Conservation (phyloP, 1,140 invertebrate genomes). For the Drosophila gunungcola region DNA sequence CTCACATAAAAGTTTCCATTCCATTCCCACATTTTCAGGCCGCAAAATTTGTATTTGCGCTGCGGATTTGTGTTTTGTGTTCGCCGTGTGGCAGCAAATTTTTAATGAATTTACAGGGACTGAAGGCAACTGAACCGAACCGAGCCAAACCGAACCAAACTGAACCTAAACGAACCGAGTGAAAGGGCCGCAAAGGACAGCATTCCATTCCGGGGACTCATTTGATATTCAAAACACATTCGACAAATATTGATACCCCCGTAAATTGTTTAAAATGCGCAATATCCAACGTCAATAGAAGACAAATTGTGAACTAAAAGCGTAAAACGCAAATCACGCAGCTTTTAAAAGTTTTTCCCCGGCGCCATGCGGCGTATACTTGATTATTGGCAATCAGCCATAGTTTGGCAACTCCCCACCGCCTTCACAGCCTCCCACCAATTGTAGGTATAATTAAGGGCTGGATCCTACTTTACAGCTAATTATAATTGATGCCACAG, state of each 20-base stretch:
- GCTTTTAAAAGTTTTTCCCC: conserved; percentile 60
- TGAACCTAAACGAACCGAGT: conserved; percentile 17
- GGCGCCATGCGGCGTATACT: conserved; percentile 59
- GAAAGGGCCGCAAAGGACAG: conserved; percentile 20
- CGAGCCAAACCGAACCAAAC: conserved; percentile 3
- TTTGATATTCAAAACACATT: conserved; percentile 84
- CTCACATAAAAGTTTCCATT: conserved; percentile 43
- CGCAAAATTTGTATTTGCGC: conserved; percentile 76
- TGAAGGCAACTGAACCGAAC: conserved; percentile 3
- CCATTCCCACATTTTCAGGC: conserved; percentile 48
- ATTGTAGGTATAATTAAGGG: conserved; percentile 71
- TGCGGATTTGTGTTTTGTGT: conserved; percentile 75
- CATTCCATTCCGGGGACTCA: conserved; percentile 42
- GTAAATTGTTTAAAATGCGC: conserved; percentile 83
- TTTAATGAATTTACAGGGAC: conserved; percentile 77
- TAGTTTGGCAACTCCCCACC: conserved; percentile 32
- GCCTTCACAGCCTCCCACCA: conserved; percentile 31
- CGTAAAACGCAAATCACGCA: conserved; percentile 76
- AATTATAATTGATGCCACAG: conserved; percentile 79
- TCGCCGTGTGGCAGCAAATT: conserved; percentile 72
- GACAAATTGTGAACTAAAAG: conserved; percentile 77
- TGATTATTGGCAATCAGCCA: conserved; percentile 75
- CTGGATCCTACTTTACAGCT: conserved; percentile 33
- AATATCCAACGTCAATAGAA: conserved; percentile 59
- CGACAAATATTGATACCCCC: conserved; percentile 82